These are phyloP conservation scores for Scomberomorus guttatus DNA, from an alignment of 2,797 vertebrate genomes.

Conservation along the genomic window DNA sequence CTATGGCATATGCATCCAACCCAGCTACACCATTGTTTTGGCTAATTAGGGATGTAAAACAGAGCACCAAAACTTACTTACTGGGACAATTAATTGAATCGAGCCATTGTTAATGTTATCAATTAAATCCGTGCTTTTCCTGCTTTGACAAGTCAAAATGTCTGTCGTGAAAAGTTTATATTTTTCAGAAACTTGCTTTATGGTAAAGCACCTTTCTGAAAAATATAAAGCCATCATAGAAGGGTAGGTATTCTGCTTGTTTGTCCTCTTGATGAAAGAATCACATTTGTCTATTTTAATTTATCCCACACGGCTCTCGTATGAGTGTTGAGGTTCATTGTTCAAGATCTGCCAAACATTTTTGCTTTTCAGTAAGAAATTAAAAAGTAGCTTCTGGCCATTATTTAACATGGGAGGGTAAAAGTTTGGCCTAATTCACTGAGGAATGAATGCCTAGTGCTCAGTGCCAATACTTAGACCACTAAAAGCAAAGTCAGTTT, in stretches of 20 bases:
- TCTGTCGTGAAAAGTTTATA: too few species aligned
- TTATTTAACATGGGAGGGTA: constrained; percentile 34
- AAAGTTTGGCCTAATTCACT: constrained; percentile 30
- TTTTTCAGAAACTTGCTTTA: too few species aligned
- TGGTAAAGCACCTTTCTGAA: background rate
- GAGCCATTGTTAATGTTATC: too few species aligned
- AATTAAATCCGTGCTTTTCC: too few species aligned
- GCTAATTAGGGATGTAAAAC: background rate
- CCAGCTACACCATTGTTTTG: background rate
- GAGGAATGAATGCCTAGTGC: constrained; percentile 50
- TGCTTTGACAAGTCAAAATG: too few species aligned
- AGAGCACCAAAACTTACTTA: background rate
- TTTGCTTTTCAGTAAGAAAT: constrained; percentile 36
- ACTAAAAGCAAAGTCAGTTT: constrained; percentile 27
- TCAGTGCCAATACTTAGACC: background rate
- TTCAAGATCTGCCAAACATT: constrained; percentile 37
- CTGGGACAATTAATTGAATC: too few species aligned
- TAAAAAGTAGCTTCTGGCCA: constrained; percentile 41
- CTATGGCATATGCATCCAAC: background rate
- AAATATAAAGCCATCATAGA: background rate
- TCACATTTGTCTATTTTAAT: background rate
- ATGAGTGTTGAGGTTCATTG: constrained; percentile 30
- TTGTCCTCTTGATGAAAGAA: background rate
- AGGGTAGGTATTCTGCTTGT: background rate
- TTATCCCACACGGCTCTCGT: background rate